These are phyloP conservation scores for Sapajus apella DNA, from an alignment of 2,113 vertebrate genomes.

Conservation along the genomic window DNA sequence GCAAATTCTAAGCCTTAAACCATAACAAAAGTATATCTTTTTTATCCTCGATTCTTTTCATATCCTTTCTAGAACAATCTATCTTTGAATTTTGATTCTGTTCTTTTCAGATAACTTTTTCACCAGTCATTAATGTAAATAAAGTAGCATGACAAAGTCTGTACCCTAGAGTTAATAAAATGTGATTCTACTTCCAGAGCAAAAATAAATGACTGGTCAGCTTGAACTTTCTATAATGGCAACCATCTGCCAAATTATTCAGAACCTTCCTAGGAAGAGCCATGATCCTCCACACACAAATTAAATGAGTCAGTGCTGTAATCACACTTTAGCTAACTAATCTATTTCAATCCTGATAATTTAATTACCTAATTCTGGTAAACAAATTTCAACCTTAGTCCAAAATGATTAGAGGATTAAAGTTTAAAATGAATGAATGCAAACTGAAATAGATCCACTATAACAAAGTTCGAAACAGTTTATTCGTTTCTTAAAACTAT, in stretches of 20 bases:
- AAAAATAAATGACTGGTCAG: conserved; percentile 46
- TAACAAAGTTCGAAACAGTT: conserved; percentile 35
- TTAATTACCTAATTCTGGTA: conserved; percentile 67
- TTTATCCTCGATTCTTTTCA: background rate
- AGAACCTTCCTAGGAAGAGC: conserved; percentile 45
- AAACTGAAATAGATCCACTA: conserved; percentile 47
- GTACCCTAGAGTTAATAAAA: background rate
- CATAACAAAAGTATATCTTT: background rate
- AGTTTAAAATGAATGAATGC: conserved; percentile 43
- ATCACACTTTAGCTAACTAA: conserved; percentile 64
- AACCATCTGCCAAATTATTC: conserved; percentile 48
- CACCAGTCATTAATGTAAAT: background rate
- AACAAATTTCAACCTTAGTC: conserved; percentile 57
- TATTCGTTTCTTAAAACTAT: conserved; percentile 24
- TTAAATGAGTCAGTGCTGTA: conserved; percentile 61
- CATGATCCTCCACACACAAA: conserved; percentile 40
- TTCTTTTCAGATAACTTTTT: conserved; percentile 17
- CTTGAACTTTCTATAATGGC: conserved; percentile 32
- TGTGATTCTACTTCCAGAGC: conserved; percentile 9
- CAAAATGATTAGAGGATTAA: conserved; percentile 70
- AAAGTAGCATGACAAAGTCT: background rate
- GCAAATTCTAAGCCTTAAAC: conserved; percentile 42
- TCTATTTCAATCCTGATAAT: conserved; percentile 64
- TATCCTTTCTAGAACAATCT: background rate
- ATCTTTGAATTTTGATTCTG: background rate